Conservation (phyloP, 2,888 invertebrate genomes). For the Platynereis dumerilii region DNA sequence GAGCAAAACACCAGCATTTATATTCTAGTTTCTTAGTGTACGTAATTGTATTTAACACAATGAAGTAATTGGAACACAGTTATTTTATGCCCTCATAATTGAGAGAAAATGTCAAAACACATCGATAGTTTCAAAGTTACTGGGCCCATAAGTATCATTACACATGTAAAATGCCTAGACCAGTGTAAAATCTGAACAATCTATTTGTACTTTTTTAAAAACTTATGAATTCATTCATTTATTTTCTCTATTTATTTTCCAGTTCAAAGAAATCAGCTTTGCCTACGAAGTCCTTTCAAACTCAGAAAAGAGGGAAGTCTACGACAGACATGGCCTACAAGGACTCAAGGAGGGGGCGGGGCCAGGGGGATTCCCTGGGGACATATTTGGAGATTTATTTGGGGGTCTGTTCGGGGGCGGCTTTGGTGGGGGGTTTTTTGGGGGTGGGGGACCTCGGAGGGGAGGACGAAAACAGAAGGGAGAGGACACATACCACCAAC, state of each 20-base stretch:
- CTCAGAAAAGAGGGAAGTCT: slow-evolving; percentile 82
- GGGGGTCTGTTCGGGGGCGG: slow-evolving; percentile 60
- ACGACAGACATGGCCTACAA: slow-evolving; percentile 86
- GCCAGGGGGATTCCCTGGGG: slow-evolving; percentile 47
- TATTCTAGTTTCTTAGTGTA: no score
- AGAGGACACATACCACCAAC: slow-evolving; percentile 83
- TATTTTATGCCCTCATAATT: no score
- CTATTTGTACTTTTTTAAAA: no score
- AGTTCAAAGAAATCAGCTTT: slow-evolving; percentile 93
- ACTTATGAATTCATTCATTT: no score
- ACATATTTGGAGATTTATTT: slow-evolving; percentile 61
- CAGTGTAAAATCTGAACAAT: no score
- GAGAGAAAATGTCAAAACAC: no score
- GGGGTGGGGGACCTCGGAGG: slow-evolving; percentile 54
- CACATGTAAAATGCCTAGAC: no score
- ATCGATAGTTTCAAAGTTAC: no score
- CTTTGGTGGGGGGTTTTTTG: slow-evolving; percentile 41
- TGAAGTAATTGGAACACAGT: no score
- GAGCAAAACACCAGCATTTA: no score
- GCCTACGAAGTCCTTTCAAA: slow-evolving; percentile 93
- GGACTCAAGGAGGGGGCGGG: slow-evolving; percentile 82
- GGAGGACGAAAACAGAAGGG: slow-evolving; percentile 64
- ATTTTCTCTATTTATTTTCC: slow-evolving; percentile 20
- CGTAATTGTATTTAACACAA: no score
- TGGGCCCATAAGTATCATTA: no score